Evolutionary conservation across 2,888 invertebrate genomes (phyloP).

Genomic region (Villa cingulata): DNA sequence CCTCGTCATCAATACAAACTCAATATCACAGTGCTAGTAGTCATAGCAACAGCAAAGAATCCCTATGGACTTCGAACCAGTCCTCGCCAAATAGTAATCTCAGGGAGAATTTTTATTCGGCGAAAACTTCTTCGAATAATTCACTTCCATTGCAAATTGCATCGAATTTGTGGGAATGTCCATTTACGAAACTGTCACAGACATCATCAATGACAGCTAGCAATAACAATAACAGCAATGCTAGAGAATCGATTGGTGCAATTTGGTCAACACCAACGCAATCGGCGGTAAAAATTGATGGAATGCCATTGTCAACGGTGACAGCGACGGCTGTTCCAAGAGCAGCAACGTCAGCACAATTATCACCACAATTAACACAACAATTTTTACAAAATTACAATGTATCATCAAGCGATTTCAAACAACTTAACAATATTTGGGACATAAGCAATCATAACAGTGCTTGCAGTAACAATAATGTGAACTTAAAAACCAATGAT

Average conservation of each 20-base stretch:
- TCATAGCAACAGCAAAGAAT: conserved; percentile 33
- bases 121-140: conserved; percentile 18
- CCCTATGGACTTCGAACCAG: conserved; percentile 30
- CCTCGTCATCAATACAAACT: conserved; percentile 11
- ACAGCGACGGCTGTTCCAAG: neutral
- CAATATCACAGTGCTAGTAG: conserved; percentile 22
- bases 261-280: conserved; percentile 14
- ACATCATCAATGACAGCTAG: conserved; percentile 9
- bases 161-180: conserved; percentile 17
- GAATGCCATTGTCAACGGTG: neutral
- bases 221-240: neutral
- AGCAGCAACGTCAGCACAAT: conserved; percentile 4
- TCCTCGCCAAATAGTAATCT: conserved; percentile 28
- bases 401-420: neutral
- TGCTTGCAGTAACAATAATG: neutral
- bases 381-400: neutral
- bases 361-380: conserved; percentile 3
- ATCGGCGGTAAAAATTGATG: neutral
- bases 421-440: conserved; percentile 31
- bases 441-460: conserved; percentile 26
- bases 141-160: conserved; percentile 7
- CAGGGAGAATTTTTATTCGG: conserved; percentile 23
- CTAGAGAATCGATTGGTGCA: conserved; percentile 14
- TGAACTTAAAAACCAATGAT: conserved; percentile 2
- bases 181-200: conserved; percentile 17